A percentile compares a stretch with the other conserved stretches of the same genome.
Conservation (phyloP, 1,140 invertebrate genomes). For the Harpegnathos saltator region DNA sequence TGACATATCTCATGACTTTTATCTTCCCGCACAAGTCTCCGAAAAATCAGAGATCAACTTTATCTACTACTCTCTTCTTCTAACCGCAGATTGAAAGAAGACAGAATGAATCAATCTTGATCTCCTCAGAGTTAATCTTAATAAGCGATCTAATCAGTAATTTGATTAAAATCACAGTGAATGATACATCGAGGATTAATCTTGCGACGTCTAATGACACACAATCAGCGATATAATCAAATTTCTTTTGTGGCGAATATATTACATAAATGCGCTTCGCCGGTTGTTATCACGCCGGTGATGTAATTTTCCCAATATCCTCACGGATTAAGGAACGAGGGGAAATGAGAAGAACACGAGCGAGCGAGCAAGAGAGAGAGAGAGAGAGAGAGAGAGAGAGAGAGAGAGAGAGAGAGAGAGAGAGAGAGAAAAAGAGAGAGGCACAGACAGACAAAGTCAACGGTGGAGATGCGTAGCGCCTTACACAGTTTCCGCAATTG, state of each 20-base stretch:
- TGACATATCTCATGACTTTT: too few species aligned
- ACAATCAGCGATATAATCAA: too few species aligned
- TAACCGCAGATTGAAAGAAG: too few species aligned
- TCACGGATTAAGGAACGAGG: conserved; percentile 55
- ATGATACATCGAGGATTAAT: too few species aligned
- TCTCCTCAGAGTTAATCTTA: too few species aligned
- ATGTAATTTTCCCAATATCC: conserved; percentile 72
- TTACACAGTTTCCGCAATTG: conserved; percentile 34
- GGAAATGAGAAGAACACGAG: neutral
- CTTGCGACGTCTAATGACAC: too few species aligned
- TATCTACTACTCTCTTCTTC: too few species aligned
- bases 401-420: neutral
- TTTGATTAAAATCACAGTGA: too few species aligned
- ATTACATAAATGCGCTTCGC: conserved; percentile 11
- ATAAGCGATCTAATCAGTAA: too few species aligned
- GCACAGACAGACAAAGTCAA: conserved; percentile 55
- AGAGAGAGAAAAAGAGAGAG: neutral
- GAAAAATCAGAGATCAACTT: too few species aligned
- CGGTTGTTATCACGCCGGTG: conserved; percentile 36
- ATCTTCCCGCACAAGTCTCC: too few species aligned
- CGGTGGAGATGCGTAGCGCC: conserved; percentile 2
- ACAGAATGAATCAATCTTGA: too few species aligned
- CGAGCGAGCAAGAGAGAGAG: neutral
- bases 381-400: neutral
- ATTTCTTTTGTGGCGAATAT: neutral